Evolutionary conservation across 2,797 vertebrate genomes (phyloP).

Genomic region (Chelon labrosus): DNA sequence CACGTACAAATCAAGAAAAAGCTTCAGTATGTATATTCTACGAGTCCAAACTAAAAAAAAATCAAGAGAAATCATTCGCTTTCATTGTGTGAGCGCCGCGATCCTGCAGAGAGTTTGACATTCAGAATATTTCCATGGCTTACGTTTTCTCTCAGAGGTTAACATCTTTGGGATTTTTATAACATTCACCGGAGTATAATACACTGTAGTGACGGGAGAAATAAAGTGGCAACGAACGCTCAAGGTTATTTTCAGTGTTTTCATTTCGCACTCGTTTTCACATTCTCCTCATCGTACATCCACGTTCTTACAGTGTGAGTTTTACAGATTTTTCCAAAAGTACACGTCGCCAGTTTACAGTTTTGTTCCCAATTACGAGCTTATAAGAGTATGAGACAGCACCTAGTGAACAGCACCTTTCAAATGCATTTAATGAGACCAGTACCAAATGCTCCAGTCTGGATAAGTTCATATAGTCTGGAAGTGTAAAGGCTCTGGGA

Average conservation of each 20-base stretch:
- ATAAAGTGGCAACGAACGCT: background rate
- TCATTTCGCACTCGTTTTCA: slow-evolving; percentile 36
- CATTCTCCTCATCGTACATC: slow-evolving; percentile 22
- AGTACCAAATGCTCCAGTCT: slow-evolving; percentile 8
- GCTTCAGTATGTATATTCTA: slow-evolving; percentile 30
- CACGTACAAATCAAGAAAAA: slow-evolving; percentile 81
- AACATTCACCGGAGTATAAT: slow-evolving; percentile 62
- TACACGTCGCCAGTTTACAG: background rate
- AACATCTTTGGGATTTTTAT: slow-evolving; percentile 90
- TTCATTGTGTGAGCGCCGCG: background rate
- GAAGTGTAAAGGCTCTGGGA: background rate
- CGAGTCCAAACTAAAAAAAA: background rate
- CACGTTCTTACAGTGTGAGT: slow-evolving; percentile 14
- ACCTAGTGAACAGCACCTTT: slow-evolving; percentile 46
- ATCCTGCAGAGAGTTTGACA: slow-evolving; percentile 31
- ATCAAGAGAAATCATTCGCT: slow-evolving; percentile 30
- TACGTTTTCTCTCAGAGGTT: slow-evolving; percentile 88
- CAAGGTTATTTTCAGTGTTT: slow-evolving; percentile 39
- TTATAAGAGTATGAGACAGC: slow-evolving; percentile 18
- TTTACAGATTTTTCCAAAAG: slow-evolving; percentile 10
- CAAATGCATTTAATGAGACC: background rate
- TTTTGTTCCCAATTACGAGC: slow-evolving; percentile 37
- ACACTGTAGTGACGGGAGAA: background rate
- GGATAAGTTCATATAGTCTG: background rate
- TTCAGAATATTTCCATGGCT: slow-evolving; percentile 84